A percentile compares a stretch with the other conserved stretches of the same genome.
Evolutionary conservation across 2,113 vertebrate species (phyloP).

Genomic region (Oncorhynchus mykiss): DNA sequence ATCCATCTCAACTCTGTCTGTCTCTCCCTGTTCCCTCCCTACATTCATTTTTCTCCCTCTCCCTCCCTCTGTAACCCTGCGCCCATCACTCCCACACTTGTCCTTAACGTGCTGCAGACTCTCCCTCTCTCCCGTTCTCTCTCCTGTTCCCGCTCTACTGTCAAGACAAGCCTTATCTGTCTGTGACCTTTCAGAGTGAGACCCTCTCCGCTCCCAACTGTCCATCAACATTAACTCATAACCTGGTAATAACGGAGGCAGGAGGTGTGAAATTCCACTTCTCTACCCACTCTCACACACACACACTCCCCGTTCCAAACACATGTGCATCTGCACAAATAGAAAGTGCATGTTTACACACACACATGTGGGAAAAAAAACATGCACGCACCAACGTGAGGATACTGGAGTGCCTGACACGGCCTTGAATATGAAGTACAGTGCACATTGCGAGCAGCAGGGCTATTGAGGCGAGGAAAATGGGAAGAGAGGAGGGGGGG

Average conservation of each 20-base stretch:
- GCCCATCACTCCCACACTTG: conserved; percentile 3
- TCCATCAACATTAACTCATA: conserved; percentile 53
- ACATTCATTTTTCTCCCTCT: neutral
- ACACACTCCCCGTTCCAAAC: conserved; percentile 2
- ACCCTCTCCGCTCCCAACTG: conserved; percentile 40
- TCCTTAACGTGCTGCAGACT: neutral
- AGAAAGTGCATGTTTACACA: neutral
- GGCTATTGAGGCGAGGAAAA: conserved; percentile 45
- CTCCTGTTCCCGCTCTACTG: conserved; percentile 8
- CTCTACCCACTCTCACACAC: neutral
- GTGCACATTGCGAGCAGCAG: conserved; percentile 41
- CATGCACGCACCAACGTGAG: conserved; percentile 23
- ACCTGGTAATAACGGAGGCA: conserved; percentile 38
- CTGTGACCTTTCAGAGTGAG: conserved; percentile 3
- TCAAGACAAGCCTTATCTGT: neutral
- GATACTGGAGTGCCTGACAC: conserved; percentile 31
- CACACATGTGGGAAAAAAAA: neutral
- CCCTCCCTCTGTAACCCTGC: conserved; percentile 4
- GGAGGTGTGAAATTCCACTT: conserved; percentile 58
- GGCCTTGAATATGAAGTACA: conserved; percentile 64
- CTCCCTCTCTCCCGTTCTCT: neutral
- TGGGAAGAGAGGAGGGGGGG: conserved; percentile 20
- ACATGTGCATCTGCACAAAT: conserved; percentile 9
- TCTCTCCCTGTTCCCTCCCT: neutral
- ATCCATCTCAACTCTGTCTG: neutral